These are phyloP conservation scores for Papilio xuthus DNA, from an alignment of 1,140 invertebrate genomes.

Conservation along the genomic window DNA sequence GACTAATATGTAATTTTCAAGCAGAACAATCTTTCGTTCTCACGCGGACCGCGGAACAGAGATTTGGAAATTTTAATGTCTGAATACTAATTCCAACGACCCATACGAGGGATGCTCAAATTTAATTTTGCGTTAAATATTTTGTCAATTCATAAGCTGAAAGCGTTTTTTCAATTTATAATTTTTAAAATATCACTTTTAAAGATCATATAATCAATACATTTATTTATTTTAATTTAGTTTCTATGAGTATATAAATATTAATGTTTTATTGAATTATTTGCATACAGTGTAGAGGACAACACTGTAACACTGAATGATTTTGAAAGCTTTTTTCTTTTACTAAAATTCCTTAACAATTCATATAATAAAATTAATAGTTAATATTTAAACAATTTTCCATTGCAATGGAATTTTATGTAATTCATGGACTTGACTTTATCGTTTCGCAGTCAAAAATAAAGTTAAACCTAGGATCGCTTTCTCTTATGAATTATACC, in stretches of 20 bases:
- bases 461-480: neutral
- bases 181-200: neutral
- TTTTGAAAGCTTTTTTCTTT: no score
- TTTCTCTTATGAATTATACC: constrained; percentile 24
- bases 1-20: neutral
- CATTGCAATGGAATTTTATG: neutral
- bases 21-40: constrained; percentile 5
- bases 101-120: constrained; percentile 44
- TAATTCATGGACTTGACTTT: neutral
- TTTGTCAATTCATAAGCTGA: constrained; percentile 31
- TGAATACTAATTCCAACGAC: constrained; percentile 55
- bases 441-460: neutral
- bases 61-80: constrained; percentile 44
- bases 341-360: no score
- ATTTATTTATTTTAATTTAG: no score
- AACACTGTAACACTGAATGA: no score
- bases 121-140: constrained; percentile 56
- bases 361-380: no score
- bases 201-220: no score
- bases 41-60: constrained; percentile 38
- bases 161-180: constrained; percentile 26
- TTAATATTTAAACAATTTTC: neutral
- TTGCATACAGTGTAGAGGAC: no score
- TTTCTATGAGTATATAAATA: no score
- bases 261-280: no score